Evolutionary conservation across 1,140 invertebrate species (phyloP), one percentile per base, ranked within the genome.

Genomic region (Drosophila sp.): DNA sequence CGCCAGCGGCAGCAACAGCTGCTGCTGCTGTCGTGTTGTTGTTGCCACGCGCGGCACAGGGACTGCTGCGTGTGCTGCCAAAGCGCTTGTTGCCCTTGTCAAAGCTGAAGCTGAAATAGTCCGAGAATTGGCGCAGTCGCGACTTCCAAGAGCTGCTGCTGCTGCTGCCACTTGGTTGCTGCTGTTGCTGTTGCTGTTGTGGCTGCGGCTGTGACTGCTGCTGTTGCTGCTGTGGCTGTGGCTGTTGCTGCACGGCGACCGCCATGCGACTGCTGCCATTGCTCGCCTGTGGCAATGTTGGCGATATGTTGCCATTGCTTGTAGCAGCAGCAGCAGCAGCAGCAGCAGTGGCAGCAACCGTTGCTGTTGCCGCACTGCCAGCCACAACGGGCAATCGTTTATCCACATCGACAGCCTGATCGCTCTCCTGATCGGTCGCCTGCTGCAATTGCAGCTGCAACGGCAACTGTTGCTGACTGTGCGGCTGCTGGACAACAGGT

Each of bases 41-140:
- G 59, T 89, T 90, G 69, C 76, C 72, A 38, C 83, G 46, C 0
- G 62, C 41, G 25, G 72, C 48, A 56, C 78, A 91, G 5, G 89
- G 78, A 59, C 74, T 90, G 64, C 82, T 92, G 9, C 87, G 84
- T 3, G 87, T 90, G 74, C 89, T 91, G 62, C 82, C 89, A n/a
- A 90, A 91, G 25, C 91, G 86, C 43, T 92, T 91, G 59, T 83
- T 78, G 59, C 76, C 69, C 59, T 92, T 92, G 50, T 92, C 91
- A 50, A 92, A 92, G 46, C 78, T 87, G 45, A 92, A 91, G 73
- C 89, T 83, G 21, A 92, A 91, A 32, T 90, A 90, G 54, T 91
- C 90, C 1, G 90, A 92, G 43, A 92, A 89, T 45, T 92, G 91
- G 25, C 89, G 86, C 25, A 92, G 71, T 5, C 90, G 58, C 7